Evolutionary conservation across 2,888 invertebrate species (phyloP).

Genomic region (Synergus laeviventris): DNA sequence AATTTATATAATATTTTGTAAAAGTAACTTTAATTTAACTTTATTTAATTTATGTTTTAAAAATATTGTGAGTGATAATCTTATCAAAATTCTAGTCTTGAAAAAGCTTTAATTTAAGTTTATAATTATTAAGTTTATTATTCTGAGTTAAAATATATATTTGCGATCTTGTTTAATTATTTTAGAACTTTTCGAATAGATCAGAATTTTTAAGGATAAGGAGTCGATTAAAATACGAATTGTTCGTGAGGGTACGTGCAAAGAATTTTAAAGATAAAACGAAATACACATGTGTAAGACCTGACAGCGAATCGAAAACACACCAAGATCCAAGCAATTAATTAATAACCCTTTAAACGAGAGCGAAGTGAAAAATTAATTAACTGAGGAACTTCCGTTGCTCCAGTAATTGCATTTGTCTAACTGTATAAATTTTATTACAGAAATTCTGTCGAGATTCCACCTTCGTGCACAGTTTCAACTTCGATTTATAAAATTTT

Average conservation of each 20-base stretch:
- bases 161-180: background rate
- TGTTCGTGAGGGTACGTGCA: background rate
- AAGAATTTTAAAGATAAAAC: constrained; percentile 27
- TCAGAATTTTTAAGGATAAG: background rate
- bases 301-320: constrained; percentile 65
- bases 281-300: constrained; percentile 55
- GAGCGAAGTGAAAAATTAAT: constrained; percentile 22
- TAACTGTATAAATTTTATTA: constrained; percentile 71
- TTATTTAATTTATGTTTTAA: background rate
- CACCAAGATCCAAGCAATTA: constrained; percentile 57
- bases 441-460: constrained; percentile 66
- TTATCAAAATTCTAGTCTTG: background rate
- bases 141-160: background rate
- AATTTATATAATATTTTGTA: background rate
- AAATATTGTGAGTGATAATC: constrained; percentile 14
- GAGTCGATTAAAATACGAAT: constrained; percentile 37
- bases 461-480: constrained; percentile 16
- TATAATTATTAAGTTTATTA: background rate
- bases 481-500: background rate
- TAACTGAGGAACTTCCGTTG: constrained; percentile 67
- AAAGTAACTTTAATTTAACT: background rate
- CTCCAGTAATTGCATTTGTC: constrained; percentile 70
- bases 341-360: constrained; percentile 53
- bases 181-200: background rate
- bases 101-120: background rate